phyloP scores from a whole-genome alignment of 1,140 invertebrate genomes.

The Drosophila busckii region DNA sequence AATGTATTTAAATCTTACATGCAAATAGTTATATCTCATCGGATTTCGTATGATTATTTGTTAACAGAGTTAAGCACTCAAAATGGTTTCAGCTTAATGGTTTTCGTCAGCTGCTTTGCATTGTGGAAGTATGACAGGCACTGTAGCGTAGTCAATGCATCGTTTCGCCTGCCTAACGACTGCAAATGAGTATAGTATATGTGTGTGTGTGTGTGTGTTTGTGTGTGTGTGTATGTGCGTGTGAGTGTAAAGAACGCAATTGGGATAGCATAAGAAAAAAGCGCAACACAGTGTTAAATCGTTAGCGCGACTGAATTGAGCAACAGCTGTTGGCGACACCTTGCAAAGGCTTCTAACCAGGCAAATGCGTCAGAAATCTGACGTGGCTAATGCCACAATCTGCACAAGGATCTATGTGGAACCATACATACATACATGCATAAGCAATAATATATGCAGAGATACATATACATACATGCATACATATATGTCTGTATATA shows the following conservation, averaged over 20 bases:
- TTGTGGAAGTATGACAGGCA: constrained; percentile 9
- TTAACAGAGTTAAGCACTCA: no score
- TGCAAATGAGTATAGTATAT: constrained; percentile 47
- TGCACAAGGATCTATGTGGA: no score
- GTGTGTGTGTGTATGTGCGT: constrained; percentile 4
- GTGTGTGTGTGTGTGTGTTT: constrained; percentile 5
- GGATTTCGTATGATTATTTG: no score
- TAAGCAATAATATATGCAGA: no score
- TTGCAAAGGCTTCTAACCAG: constrained; percentile 46
- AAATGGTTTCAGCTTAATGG: no score
- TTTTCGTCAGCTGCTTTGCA: no score
- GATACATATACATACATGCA: constrained; percentile 26
- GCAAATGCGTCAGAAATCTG: constrained; percentile 29
- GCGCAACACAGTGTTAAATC: constrained; percentile 54
- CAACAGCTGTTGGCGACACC: constrained; percentile 67
- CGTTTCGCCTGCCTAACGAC: constrained; percentile 36
- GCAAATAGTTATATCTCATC: no score
- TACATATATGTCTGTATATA: no score
- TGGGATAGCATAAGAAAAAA: constrained; percentile 29
- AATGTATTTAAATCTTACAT: no score
- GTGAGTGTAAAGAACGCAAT: constrained; percentile 17
- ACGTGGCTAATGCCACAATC: constrained; percentile 57
- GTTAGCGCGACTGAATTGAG: constrained; percentile 56
- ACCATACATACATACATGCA: neutral
- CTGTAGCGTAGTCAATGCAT: constrained; percentile 9